Evolutionary conservation across 2,113 vertebrate species (phyloP), one percentile per base, ranked within the genome.

Genomic region (Rutilus rutilus): DNA sequence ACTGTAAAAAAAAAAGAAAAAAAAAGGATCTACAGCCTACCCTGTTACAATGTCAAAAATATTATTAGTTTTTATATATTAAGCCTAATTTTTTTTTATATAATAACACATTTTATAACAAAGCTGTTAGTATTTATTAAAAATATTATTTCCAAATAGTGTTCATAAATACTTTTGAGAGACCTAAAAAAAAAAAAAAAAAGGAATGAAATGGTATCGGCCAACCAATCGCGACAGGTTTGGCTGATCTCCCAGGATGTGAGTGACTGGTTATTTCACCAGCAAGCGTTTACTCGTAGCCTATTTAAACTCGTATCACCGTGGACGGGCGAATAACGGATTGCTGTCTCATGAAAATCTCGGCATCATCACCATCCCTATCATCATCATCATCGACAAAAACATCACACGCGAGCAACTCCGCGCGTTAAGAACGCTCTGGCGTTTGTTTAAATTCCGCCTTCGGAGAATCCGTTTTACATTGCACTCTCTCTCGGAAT

Each of bases 231-330:
- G 50, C 74, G 11, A 73, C 42, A 45, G 76, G 71, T 79, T 84
- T 36, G 11, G 50, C 62, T 75, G 62, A 77, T 83, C 85, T 60
- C 79, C 71, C 77, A 76, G 65, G 86, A 75, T 65, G 83, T 84
- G 85, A 75, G 80, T 59, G 83, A 88, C 90, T 89, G 90, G 85
- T 60, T 89, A 65, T 73, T 85, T 89, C 88, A 57, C 71, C 86
- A 90, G 75, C 86, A 47, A 87, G 92, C 88, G 76, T 86, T 88
- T 92, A 93, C 88, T 88, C 93, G 79, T 57, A 57, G 2, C 19
- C 19, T 93, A 93, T 93, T 94, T 94, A 93, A 94, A 89, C 88
- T 89, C 83, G 89, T 6, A 88, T 85, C 88, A 64, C 90, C 60
- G 73, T 73, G 82, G 76, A 86, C 77, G 89, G 88, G 90, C 23